A percentile compares a stretch with the other conserved stretches of the same genome.
phyloP scores from a whole-genome alignment of 1,140 invertebrate species.

The Drosophila equinoxialis region DNA sequence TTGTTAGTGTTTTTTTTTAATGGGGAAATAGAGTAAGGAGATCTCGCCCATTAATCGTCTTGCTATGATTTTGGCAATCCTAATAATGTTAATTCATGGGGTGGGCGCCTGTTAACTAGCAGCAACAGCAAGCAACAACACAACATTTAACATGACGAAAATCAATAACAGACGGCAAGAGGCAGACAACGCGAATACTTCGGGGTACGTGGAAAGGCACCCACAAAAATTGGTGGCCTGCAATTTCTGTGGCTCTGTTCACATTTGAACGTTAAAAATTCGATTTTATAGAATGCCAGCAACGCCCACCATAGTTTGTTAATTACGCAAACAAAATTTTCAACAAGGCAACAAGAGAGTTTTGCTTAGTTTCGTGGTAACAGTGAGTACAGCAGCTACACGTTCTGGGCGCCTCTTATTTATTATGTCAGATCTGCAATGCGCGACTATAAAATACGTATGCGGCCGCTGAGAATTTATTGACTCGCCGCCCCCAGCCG shows the following conservation, averaged over 20 bases:
- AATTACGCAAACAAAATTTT: constrained; percentile 30
- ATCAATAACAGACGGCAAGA: constrained; percentile 46
- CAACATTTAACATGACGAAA: constrained; percentile 59
- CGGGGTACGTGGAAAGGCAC: constrained; percentile 16
- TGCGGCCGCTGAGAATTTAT: constrained; percentile 77
- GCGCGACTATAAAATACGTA: constrained; percentile 82
- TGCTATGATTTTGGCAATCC: constrained; percentile 81
- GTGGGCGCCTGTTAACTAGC: constrained; percentile 79
- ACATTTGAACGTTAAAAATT: constrained; percentile 82
- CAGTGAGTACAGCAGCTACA: constrained; percentile 58
- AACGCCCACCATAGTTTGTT: constrained; percentile 54
- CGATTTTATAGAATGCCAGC: constrained; percentile 82
- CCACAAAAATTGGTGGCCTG: constrained; percentile 19
- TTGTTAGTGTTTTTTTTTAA: neutral
- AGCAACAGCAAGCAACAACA: constrained; percentile 65
- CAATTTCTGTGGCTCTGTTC: constrained; percentile 69
- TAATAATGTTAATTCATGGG: constrained; percentile 77
- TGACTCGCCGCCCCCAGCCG: constrained; percentile 72
- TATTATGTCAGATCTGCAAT: constrained; percentile 83
- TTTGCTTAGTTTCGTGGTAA: constrained; percentile 41
- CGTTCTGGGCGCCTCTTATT: constrained; percentile 78
- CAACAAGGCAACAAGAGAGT: constrained; percentile 13
- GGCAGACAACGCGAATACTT: neutral
- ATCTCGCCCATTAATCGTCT: constrained; percentile 69
- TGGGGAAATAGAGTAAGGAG: constrained; percentile 11